A percentile compares a stretch with the other conserved stretches of the same genome.
Conservation (phyloP, 2,113 vertebrate genomes). For the Lepus europaeus region DNA sequence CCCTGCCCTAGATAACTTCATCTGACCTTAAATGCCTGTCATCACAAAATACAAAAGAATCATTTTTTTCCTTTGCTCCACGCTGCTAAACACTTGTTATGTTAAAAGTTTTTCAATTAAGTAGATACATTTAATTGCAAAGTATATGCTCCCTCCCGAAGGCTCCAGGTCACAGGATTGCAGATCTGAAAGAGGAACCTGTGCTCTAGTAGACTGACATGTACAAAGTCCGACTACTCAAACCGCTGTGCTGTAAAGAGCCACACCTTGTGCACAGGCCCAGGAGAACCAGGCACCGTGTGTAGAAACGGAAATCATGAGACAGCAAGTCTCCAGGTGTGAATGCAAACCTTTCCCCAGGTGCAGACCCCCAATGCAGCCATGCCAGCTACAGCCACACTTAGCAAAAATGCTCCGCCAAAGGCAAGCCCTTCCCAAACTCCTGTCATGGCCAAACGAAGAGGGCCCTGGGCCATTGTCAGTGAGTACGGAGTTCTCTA, state of each 20-base stretch:
- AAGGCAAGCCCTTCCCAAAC: background rate
- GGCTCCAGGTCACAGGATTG: background rate
- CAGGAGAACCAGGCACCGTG: fast-evolving
- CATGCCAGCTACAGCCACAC: background rate
- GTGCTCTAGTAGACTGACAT: background rate
- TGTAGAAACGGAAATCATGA: background rate
- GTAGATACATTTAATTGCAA: background rate
- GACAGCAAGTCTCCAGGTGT: background rate
- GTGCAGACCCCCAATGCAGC: background rate
- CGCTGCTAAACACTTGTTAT: background rate
- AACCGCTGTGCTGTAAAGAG: background rate
- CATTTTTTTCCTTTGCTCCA: background rate
- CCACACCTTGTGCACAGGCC: background rate
- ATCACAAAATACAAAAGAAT: background rate
- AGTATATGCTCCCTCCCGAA: background rate
- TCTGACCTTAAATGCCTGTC: constrained; percentile 27
- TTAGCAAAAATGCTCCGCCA: background rate
- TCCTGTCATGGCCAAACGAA: background rate
- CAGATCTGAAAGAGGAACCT: constrained; percentile 6
- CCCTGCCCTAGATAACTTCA: background rate
- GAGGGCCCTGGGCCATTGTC: background rate
- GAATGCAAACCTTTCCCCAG: background rate
- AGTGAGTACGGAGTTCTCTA: background rate
- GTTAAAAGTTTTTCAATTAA: background rate
- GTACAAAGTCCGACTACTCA: background rate